Evolutionary conservation across 2,888 invertebrate genomes (phyloP), one percentile per base, ranked within the genome.

Genomic region (Phytoseiulus persimilis): DNA sequence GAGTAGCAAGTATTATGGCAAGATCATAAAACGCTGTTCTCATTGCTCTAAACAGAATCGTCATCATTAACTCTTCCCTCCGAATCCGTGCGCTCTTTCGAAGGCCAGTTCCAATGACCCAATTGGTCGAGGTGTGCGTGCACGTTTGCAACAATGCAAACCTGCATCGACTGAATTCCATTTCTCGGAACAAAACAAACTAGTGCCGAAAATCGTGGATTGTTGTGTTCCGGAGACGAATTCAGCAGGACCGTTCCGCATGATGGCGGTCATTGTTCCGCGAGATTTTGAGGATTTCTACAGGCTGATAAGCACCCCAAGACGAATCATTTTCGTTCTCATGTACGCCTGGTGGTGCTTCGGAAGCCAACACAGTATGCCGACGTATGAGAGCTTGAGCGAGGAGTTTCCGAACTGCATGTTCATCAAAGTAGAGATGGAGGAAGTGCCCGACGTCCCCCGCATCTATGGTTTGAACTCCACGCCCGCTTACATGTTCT

Each of bases 1-100:
- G 65, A 65, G 65, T 65, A 65, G 65, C 65, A 65, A 65, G 65
- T 65, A 65, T 65, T 65, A 65, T 65, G 65, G 65, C 65, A 65
- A 65, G 18, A 65, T 65, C 18, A 65, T 23, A 23, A 14, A 65
- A 65, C 65, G 65, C 18, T 65, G 65, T 65, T 18, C 65, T 65
- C 28, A 65, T 65, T 65, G 3, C 65, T 65, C 14, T 65, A 1
- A 18, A 23, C 2, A 65, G 23, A 23, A 2, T 65, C 65, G 18
- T 14, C 2, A 2, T 28, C 1, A 2, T 18, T 28, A 14, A 23
- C 46, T 46, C 46, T 46, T 46, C 46, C 46, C n/a, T n/a, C n/a
- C n/a, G n/a, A n/a, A n/a, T n/a, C n/a, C n/a, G n/a, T n/a, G n/a
- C n/a, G n/a, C n/a, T n/a, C n/a, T n/a, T n/a, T n/a, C n/a, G n/a